phyloP scores from a whole-genome alignment of 2,797 vertebrate species.

The Gymnothorax javanicus region DNA sequence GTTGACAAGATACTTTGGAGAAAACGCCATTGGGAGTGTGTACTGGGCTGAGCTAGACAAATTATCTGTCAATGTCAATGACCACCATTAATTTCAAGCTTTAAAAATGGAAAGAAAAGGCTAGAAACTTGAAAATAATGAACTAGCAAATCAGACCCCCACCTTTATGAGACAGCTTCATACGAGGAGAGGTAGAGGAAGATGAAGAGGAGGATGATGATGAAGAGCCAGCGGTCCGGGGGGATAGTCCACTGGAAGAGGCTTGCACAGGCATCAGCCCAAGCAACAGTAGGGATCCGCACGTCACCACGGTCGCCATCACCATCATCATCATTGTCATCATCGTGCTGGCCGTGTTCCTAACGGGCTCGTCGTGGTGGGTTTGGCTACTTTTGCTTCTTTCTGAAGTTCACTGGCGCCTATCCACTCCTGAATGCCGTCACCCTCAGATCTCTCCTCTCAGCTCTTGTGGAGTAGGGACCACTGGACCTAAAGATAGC shows the following conservation, averaged over 20 bases:
- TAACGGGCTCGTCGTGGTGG: not conserved
- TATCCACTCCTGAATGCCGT: constrained; percentile 38
- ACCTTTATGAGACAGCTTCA: constrained; percentile 82
- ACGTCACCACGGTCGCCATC: constrained; percentile 62
- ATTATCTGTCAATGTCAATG: not conserved
- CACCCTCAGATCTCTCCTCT: constrained; percentile 45
- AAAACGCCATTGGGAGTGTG: not conserved
- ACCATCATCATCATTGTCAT: constrained; percentile 66
- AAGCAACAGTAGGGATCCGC: constrained; percentile 66
- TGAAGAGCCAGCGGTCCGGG: constrained; percentile 41
- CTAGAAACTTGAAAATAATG: not conserved
- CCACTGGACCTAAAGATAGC: constrained; percentile 53
- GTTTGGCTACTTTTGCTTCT: constrained; percentile 9
- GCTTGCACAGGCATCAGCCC: constrained; percentile 61
- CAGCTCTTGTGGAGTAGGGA: constrained; percentile 46
- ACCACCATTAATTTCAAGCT: not conserved
- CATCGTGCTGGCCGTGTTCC: constrained; percentile 51
- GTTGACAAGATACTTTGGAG: no score
- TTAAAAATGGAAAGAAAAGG: not conserved
- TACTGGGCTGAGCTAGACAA: not conserved
- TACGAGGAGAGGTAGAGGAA: constrained; percentile 68
- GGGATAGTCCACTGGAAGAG: constrained; percentile 48
- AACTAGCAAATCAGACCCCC: constrained; percentile 34
- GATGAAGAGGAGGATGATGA: constrained; percentile 46
- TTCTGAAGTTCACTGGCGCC: constrained; percentile 28